phyloP scores from a whole-genome alignment of 2,113 vertebrate genomes.

The Zosterops japonicus region DNA sequence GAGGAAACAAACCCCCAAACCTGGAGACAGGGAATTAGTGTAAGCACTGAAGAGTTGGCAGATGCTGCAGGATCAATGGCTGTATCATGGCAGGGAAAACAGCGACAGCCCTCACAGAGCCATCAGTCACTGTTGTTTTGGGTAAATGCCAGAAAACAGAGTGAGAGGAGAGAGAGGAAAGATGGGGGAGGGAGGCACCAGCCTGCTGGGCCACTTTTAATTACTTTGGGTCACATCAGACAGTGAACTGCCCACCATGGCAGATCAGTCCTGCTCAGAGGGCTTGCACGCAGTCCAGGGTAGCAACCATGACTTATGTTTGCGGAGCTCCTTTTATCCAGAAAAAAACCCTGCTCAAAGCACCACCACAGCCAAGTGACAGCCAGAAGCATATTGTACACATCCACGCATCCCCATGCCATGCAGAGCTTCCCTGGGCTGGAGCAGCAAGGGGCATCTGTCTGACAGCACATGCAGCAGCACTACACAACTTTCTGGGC shows the following conservation, averaged over 20 bases:
- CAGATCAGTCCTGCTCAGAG: background rate
- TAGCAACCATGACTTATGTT: background rate
- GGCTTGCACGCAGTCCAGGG: background rate
- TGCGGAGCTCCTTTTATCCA: background rate
- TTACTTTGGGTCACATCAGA: constrained; percentile 20
- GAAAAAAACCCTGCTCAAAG: background rate
- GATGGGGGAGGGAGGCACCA: background rate
- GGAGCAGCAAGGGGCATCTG: background rate
- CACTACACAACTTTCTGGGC: background rate
- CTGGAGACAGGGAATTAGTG: background rate
- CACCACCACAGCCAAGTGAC: background rate
- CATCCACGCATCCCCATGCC: fast-evolving
- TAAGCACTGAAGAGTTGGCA: background rate
- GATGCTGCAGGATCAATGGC: constrained; percentile 29
- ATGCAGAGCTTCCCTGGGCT: background rate
- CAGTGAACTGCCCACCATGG: background rate
- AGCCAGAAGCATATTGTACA: constrained; percentile 2
- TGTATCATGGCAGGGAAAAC: background rate
- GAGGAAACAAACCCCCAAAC: background rate
- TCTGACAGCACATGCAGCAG: background rate
- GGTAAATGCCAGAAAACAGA: constrained; percentile 3
- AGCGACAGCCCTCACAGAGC: background rate
- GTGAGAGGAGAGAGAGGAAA: background rate
- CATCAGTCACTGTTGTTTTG: background rate
- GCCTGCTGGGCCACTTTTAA: constrained; percentile 2